Conservation (phyloP, 2,113 vertebrate species). For the Dromaius novaehollandiae region DNA sequence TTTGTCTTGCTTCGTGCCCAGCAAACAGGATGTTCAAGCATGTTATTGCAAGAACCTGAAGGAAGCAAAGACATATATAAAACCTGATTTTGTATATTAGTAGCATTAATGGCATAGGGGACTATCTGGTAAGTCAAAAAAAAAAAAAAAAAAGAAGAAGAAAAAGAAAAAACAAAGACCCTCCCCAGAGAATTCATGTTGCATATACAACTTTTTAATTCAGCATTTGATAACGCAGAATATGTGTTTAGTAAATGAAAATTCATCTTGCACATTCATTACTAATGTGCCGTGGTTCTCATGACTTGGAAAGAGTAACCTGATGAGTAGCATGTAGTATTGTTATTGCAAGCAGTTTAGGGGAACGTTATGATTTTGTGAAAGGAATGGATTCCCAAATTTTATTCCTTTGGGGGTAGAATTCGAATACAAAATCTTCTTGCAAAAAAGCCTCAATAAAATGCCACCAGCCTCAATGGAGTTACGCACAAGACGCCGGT, state of each 20-base stretch:
- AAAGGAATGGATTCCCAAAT: background rate
- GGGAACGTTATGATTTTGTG: background rate
- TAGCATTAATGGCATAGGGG: too few species aligned
- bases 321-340: background rate
- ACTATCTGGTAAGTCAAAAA: too few species aligned
- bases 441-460: accelerated
- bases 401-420: background rate
- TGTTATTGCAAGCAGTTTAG: background rate
- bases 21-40: background rate
- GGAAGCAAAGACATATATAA: too few species aligned
- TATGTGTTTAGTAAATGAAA: background rate
- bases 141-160: too few species aligned
- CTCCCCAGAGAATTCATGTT: background rate
- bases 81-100: too few species aligned
- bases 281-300: background rate
- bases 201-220: background rate
- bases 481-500: background rate
- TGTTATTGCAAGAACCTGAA: too few species aligned
- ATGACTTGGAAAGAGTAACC: background rate
- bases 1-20: background rate
- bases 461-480: background rate
- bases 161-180: accelerated
- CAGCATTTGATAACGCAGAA: background rate
- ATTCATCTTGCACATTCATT: background rate
- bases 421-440: background rate